A percentile compares a stretch with the other conserved stretches of the same genome.
Conservation (phyloP, 2,888 invertebrate species). For the Troilus luridus region DNA sequence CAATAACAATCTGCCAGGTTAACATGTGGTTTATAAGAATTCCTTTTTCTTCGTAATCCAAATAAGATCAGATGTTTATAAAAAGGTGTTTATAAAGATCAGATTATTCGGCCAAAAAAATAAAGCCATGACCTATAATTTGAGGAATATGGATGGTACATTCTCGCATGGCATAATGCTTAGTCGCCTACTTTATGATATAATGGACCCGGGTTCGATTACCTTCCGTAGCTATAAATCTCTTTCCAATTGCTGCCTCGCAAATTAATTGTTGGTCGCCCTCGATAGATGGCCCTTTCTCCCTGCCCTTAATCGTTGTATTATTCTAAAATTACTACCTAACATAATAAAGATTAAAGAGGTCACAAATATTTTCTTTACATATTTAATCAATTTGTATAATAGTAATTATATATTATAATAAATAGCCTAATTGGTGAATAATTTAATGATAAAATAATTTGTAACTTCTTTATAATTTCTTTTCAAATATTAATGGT, state of each 20-base stretch:
- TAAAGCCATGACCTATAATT: not conserved
- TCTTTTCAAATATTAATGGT: no score
- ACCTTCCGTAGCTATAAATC: constrained; percentile 1
- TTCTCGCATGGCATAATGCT: not conserved
- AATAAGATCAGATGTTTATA: no score
- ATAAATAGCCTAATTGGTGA: no score
- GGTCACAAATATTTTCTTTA: no score
- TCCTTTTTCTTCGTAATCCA: no score
- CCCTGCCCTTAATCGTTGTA: not conserved
- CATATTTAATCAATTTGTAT: no score
- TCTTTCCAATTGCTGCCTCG: constrained; percentile 22
- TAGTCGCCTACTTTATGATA: not conserved
- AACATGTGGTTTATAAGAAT: no score
- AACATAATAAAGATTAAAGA: not conserved
- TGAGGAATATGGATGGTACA: not conserved
- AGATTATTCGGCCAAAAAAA: not conserved
- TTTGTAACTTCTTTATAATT: no score
- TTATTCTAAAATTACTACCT: not conserved
- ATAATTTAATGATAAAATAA: no score
- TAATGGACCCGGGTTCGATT: not conserved
- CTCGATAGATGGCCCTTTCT: not conserved
- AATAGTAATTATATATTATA: no score
- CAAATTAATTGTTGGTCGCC: constrained; percentile 9
- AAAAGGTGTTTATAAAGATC: not conserved
- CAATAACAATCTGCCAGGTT: no score